Percentiles rank a stretch among this genome's conserved stretches.
These are phyloP conservation scores for Himalopsyche phryganea DNA, from an alignment of 1,140 invertebrate genomes.

Conservation along the genomic window DNA sequence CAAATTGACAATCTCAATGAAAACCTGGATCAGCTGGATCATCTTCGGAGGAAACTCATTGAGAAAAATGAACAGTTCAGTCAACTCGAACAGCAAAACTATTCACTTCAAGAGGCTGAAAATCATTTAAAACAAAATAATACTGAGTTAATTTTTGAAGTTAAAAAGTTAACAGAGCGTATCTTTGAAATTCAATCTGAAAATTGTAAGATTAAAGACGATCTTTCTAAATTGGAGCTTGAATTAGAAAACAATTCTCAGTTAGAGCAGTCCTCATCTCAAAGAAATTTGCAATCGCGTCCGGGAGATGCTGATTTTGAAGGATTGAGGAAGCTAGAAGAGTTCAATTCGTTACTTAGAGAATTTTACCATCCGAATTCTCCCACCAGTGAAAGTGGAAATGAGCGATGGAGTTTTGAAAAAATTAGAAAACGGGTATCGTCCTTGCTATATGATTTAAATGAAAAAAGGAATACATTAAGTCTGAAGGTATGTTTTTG, in stretches of 20 bases:
- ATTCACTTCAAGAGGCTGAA: conserved; percentile 27
- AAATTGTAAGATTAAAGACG: conserved; percentile 45
- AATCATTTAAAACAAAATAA: conserved; percentile 32
- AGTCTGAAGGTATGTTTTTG: conserved; percentile 45
- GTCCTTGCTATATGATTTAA: conserved; percentile 56
- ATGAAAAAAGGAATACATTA: conserved; percentile 49
- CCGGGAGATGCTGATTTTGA: conserved; percentile 47
- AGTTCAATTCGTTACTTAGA: conserved; percentile 40
- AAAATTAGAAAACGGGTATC: conserved; percentile 55
- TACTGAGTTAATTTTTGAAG: conserved; percentile 26
- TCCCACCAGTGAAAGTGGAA: conserved; percentile 31
- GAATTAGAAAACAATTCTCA: conserved; percentile 48
- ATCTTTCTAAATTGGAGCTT: conserved; percentile 47
- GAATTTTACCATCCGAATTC: conserved; percentile 38
- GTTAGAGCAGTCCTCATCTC: conserved; percentile 41
- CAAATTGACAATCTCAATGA: conserved; percentile 53
- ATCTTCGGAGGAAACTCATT: conserved; percentile 45
- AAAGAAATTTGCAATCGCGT: conserved; percentile 44
- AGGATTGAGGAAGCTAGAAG: conserved; percentile 40
- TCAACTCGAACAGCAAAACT: conserved; percentile 36
- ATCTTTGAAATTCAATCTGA: conserved; percentile 28
- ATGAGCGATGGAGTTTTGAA: conserved; percentile 42
- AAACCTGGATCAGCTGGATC: conserved; percentile 48
- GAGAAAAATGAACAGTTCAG: conserved; percentile 49
- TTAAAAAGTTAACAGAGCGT: conserved; percentile 26